Conservation (phyloP, 2,797 vertebrate genomes). For the Meda fulgida region DNA sequence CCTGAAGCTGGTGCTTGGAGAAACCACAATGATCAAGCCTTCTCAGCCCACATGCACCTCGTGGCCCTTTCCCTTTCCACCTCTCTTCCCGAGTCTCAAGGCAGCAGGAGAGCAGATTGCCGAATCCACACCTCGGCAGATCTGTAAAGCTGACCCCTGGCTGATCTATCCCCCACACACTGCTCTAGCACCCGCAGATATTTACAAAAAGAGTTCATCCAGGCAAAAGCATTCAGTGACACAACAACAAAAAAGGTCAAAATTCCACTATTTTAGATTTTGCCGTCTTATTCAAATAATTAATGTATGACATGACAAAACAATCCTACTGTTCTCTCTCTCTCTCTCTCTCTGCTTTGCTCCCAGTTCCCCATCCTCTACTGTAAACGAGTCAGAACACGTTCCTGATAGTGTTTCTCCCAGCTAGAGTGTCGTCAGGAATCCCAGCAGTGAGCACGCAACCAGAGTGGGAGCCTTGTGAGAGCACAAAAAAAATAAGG, state of each 20-base stretch:
- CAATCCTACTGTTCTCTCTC: constrained; percentile 48
- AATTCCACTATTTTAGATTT: constrained; percentile 20
- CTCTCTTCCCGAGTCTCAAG: neutral
- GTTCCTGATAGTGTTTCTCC: constrained; percentile 60
- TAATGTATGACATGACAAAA: neutral
- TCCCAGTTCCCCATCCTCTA: constrained; percentile 58
- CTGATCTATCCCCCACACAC: neutral
- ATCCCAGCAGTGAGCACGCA: constrained; percentile 59
- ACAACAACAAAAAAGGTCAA: constrained; percentile 11
- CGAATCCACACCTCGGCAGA: neutral
- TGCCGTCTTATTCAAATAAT: neutral
- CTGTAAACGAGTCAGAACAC: constrained; percentile 65
- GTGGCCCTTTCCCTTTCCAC: neutral
- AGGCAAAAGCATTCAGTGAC: neutral
- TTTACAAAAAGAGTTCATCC: neutral
- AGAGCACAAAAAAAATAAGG: constrained; percentile 21
- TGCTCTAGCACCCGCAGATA: neutral
- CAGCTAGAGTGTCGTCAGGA: constrained; percentile 65
- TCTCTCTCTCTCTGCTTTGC: constrained; percentile 37
- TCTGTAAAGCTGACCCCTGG: neutral
- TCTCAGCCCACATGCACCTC: constrained; percentile 11
- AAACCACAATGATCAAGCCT: neutral
- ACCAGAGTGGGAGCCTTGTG: constrained; percentile 39
- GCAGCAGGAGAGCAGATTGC: neutral
- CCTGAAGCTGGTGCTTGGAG: constrained; percentile 61